Base-by-base conservation (phyloP, 2,113 vertebrate species). In the Alligator sinensis region DNA sequence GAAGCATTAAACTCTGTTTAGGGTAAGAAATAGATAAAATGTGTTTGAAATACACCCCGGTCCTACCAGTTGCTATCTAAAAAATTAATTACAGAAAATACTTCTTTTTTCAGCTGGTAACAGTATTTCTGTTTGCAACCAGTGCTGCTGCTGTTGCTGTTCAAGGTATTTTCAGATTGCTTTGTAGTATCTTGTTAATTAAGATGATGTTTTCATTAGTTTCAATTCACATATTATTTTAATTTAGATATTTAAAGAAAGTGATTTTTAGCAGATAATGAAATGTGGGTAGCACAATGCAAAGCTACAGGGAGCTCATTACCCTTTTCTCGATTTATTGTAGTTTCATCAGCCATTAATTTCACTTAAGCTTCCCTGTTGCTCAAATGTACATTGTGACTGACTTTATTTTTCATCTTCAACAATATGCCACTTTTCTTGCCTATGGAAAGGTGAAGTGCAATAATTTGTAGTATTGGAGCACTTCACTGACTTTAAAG, bases 291-390 rank as follows among this genome's bases (percentile, higher is more conserved):
- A 95, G 94, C 68, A 66, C 1, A 1, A 21, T 81, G 84, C 6
- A 82, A 79, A 90, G 91, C 97, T 95, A 93, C 80, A 87, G 96
- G 93, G 95, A 97, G 72, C 94, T 97, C 92, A 96, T 97, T 97
- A 96, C 83, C 82, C 70, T 96, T 94, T 96, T 91, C 89, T 90
- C 93, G 95, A 91, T 90, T 92, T 92, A 78, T 90, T 95, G 89
- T 95, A 84, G 82, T 91, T 97, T 96, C 92, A 90, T 96, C 95
- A 88, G 93, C 95, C 95, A 95, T 96, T 96, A 97, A 96, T 93
- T 96, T 95, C 91, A 86, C 75, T 96, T 75, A 88, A 87, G 91
- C 86, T 92, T 96, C 84, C 88, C 86, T 75, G 60, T 96, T 96
- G 91, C 87, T 91, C 89, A 57, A 91, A 80, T 83, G 72, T 89